Percentiles rank a stretch among this genome's conserved stretches.
Evolutionary conservation across 2,888 invertebrate genomes (phyloP).

Genomic region (Drosophila borealis): DNA sequence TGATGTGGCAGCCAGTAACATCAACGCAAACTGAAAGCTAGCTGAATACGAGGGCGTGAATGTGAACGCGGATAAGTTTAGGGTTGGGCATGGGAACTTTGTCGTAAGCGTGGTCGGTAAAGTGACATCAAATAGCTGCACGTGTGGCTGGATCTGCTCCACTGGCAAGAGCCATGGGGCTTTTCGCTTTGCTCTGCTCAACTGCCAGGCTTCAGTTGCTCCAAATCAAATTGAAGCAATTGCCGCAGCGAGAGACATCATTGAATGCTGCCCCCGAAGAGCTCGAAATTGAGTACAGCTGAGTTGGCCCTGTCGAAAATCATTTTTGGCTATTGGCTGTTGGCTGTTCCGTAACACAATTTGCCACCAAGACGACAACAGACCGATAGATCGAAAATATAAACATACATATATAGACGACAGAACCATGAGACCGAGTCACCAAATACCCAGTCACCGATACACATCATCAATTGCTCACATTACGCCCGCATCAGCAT

Average conservation of each 20-base stretch:
- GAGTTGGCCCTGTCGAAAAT: slow-evolving; percentile 52
- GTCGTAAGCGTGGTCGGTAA: slow-evolving; percentile 43
- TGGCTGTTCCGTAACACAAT: slow-evolving; percentile 42
- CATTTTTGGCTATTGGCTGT: slow-evolving; percentile 39
- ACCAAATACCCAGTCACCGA: slow-evolving; percentile 29
- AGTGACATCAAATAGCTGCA: slow-evolving; percentile 61
- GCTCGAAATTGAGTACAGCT: slow-evolving; percentile 40
- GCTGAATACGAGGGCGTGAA: slow-evolving; percentile 40
- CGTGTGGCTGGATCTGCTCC: slow-evolving; percentile 36
- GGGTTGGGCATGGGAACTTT: slow-evolving; percentile 10
- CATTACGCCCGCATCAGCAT: slow-evolving; percentile 37
- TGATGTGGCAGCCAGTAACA: slow-evolving; percentile 26
- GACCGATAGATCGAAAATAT: slow-evolving; percentile 12
- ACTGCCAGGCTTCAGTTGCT: slow-evolving; percentile 52
- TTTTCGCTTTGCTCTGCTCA: slow-evolving; percentile 29
- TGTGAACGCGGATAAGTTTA: slow-evolving; percentile 21
- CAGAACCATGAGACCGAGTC: neutral
- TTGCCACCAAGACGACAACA: slow-evolving; percentile 15
- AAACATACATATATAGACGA: neutral
- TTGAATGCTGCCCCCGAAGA: slow-evolving; percentile 16
- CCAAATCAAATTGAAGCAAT: slow-evolving; percentile 66
- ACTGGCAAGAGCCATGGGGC: slow-evolving; percentile 20
- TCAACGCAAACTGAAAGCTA: slow-evolving; percentile 33
- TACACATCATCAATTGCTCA: slow-evolving; percentile 48
- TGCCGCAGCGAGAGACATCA: slow-evolving; percentile 42